Base-by-base conservation (phyloP, 2,797 vertebrate genomes). In the Phrynocephalus guinanensis region DNA sequence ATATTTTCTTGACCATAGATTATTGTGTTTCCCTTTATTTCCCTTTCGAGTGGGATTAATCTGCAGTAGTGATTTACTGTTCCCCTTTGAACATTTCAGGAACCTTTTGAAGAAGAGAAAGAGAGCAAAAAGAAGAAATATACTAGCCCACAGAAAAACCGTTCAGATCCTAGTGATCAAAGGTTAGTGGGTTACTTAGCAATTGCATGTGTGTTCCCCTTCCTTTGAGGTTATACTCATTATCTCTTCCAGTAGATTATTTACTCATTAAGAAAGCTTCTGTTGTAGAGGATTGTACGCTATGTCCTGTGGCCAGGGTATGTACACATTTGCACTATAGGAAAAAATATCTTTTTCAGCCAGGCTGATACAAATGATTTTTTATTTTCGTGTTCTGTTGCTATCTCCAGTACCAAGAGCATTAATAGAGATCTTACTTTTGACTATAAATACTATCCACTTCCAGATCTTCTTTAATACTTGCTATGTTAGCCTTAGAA, bases 121-220 rank as follows among this genome's bases (percentile, higher is more conserved):
- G 99, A 99, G 84, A 92, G 93, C 95, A 97, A 98, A 95, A 98
- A 98, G 90, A 98, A 98, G 95, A 98, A 98, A 93, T 96, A 96
- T 83, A 95, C 96, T 90, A 99, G 99, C 95, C 99, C 99, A 0
- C 96, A 97, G 94, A 98, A 98, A 92, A 98, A 96, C 93, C 98
- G 98, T 86, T 70, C 97, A 66, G 98, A 98, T 93, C 98, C 98
- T 92, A 98, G 97, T 67, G 99, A 99, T 86, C 97, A 98, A 91
- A 98, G 99, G 99, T 98, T 95, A 89, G 96, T 93, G 38, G 92
- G 85, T 87, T 81, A 60, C 76, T 83, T 22, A 83, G 7, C 26
- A 60, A 76, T n/a, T 50, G 28, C 50, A 56, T 22, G 28, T 48
- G 48, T 85, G 81, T 73, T 0, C 52, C 48, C 20, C 72, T 80